Evolutionary conservation across 2,888 invertebrate genomes (phyloP).

Genomic region (Eutolmus rufibarbis): DNA sequence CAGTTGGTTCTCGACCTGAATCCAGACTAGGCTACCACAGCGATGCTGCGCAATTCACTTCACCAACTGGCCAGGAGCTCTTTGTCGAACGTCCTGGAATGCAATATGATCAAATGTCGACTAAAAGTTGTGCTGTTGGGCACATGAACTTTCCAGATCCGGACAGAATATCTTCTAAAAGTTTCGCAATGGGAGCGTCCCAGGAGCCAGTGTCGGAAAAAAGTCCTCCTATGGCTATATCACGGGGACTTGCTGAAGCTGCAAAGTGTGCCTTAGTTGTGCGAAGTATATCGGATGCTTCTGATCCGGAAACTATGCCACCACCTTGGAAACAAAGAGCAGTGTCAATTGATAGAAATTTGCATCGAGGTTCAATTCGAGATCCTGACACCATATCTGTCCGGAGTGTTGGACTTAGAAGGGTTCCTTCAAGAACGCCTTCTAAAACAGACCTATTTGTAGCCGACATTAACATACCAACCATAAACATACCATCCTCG

Average conservation of each 20-base stretch:
- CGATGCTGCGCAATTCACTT: not conserved
- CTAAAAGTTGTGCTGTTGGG: conserved; percentile 54
- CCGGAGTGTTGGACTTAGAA: conserved; percentile 59
- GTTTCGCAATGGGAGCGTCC: conserved; percentile 51
- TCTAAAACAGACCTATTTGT: conserved; percentile 60
- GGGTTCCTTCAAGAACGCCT: conserved; percentile 56
- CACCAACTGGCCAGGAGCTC: conserved; percentile 59
- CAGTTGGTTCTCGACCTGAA: conserved; percentile 70
- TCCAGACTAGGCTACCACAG: conserved; percentile 64
- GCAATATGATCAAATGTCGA: conserved; percentile 54
- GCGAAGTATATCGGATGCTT: conserved; percentile 59
- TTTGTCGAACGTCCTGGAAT: conserved; percentile 49
- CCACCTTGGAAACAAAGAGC: conserved; percentile 54
- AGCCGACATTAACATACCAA: conserved; percentile 59
- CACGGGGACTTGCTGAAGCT: conserved; percentile 55
- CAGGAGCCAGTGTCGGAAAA: conserved; percentile 30
- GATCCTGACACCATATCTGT: conserved; percentile 58
- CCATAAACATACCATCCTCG: not conserved
- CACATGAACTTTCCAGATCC: conserved; percentile 47
- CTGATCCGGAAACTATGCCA: conserved; percentile 51
- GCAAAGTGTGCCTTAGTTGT: conserved; percentile 55
- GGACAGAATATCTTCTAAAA: conserved; percentile 52
- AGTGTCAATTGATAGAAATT: conserved; percentile 56
- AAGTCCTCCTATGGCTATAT: conserved; percentile 52
- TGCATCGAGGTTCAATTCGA: conserved; percentile 53